Percentiles rank a stretch among this genome's conserved stretches.
Conservation (phyloP, 2,888 invertebrate species). For the Sinopyrophorus schimmeli region DNA sequence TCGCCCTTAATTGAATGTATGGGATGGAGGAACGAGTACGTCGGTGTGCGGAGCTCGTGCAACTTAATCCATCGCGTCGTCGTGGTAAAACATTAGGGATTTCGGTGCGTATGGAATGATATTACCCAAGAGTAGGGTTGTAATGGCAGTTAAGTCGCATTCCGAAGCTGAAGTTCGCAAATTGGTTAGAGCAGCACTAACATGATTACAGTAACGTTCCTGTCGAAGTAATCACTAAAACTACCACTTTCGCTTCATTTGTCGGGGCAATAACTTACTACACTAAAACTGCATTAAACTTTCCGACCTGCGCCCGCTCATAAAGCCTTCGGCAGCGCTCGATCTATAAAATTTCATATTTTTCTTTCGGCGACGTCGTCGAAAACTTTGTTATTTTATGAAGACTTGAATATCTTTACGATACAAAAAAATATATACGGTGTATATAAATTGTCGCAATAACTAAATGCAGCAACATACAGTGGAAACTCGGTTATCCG, state of each 20-base stretch:
- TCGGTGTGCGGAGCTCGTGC: conserved; percentile 4
- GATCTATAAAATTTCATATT: conserved; percentile 36
- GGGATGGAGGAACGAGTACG: neutral
- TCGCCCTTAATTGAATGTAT: conserved; percentile 13
- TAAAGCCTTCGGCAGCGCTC: conserved; percentile 32
- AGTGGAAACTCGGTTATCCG: no score
- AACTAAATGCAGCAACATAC: no score
- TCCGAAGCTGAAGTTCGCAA: conserved; percentile 36
- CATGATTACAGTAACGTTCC: conserved; percentile 39
- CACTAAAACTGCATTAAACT: conserved; percentile 40
- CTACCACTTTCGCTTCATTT: conserved; percentile 41
- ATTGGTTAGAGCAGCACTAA: conserved; percentile 39
- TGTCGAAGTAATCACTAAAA: conserved; percentile 38
- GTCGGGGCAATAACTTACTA: conserved; percentile 36
- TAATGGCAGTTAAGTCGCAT: conserved; percentile 39
- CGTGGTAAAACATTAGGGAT: conserved; percentile 30
- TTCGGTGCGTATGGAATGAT: conserved; percentile 34
- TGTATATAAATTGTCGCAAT: no score
- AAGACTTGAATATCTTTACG: no score
- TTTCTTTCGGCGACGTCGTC: no score
- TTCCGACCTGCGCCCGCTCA: conserved; percentile 28
- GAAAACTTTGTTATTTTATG: no score
- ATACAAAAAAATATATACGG: no score
- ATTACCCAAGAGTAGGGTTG: conserved; percentile 33
- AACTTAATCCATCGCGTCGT: conserved; percentile 26